Evolutionary conservation across 1,140 invertebrate species (phyloP), one percentile per base, ranked within the genome.

Genomic region (Mizuhopecten yessoensis): DNA sequence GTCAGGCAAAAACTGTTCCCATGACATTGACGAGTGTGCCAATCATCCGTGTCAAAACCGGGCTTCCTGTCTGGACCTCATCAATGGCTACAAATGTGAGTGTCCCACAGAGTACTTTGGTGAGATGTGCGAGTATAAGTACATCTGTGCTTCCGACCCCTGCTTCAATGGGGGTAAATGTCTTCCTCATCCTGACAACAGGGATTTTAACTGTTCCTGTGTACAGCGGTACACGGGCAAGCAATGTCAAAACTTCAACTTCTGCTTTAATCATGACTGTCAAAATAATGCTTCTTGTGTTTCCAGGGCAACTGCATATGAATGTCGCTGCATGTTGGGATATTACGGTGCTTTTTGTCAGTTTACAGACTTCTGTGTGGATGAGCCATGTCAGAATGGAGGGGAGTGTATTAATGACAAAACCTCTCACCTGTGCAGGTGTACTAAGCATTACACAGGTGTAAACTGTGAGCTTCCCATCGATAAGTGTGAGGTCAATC

Each of bases 1-100:
- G 87, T 86, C 92, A 49, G 96, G 95, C 15, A 92, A 91, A 33
- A 93, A 93, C 34, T 96, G 95, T 93, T 87, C 92, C 0, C 88
- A 92, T 20, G 93, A 98, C 0, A 98, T 95, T 15, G 93, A 95
- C 89, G 93, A 95, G 75, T 96, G 96, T 89, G 49, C 86, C 20
- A 92, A 91, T 11, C 92, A 91, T n/a, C 96, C 96, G 0, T 96
- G 96, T 94, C 36, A 91, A 23, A 94, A 96, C 88, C 75, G 90
- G 29, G 96, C 94, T 0, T 95, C 90, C 20, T 96, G 96, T 94
- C 87, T 90, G 5, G 94, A 96, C 90, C 34, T 97, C 94, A 97
- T 94, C 34, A 93, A 94, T 34, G 91, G 91, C n/a, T 96, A 94
- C 86, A 89, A 87, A 33, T 96, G 95, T 91, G 86, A 86, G 10